Base-by-base conservation (phyloP, 2,113 vertebrate genomes). In the Blennius ocellaris region DNA sequence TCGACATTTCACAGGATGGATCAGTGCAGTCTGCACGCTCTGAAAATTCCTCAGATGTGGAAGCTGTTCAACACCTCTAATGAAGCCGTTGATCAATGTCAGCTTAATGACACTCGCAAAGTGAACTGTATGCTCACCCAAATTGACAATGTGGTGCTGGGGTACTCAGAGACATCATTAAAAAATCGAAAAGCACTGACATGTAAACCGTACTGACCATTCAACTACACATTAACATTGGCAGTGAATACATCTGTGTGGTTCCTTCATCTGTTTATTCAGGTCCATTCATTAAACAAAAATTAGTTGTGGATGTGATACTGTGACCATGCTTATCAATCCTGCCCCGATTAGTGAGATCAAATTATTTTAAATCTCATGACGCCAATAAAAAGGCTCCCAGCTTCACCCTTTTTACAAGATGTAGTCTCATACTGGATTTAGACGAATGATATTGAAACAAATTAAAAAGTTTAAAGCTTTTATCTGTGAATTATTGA, bases 41-140 rank as follows among this genome's bases (percentile, higher is more conserved):
- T 57, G 64, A 73, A 85, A 81, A 76, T 61, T 82, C 51, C 55
- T 71, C 51, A 81, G 75, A 86, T 80, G 80, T 74, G 55, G 76
- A 86, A 70, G 68, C 51, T 47, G 73, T 91, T 90, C 81, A 73
- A 53, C 5, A 11, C 30, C 8, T 59, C 76, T 88, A 89, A 90
- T 90, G 86, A 82, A 88, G 78, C 59, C 66, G 69, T 90, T 79
- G 67, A 84, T 90, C 83, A 88, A 17, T 81, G 86, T 89, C 84
- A 87, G 63, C 48, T 75, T 87, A 89, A 88, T 90, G 85, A 78
- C 70, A 65, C 41, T 64, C 62, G 55, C 51, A 57, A 84, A 86
- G 61, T 80, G 62, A 57, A 69, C 63, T 81, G 68, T 81, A 55
- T 41, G 72, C 36, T 21, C 47, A 21, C 51, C 69, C 59, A 78